Base-by-base conservation (phyloP, 1,140 invertebrate genomes). In the Cecropterus lyciades region DNA sequence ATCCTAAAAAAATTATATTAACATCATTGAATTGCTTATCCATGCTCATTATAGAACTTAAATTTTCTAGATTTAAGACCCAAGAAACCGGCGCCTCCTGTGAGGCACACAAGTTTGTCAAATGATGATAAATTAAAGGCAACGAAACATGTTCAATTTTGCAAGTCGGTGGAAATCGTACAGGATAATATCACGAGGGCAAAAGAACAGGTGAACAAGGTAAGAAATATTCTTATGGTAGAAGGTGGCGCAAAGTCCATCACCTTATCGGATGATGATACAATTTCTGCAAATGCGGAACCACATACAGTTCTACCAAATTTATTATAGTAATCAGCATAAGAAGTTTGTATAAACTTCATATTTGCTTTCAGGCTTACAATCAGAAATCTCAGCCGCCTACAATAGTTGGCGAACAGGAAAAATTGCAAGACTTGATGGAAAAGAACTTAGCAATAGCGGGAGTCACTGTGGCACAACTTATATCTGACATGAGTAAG, bases 401-500 rank as follows among this genome's bases (percentile, higher is more conserved):
- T 16, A 9, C 45, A 24, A 33, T 59, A n/a, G 24, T 59, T 16
- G 27, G 56, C 16, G 56, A 45, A 33, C 56, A 48, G 14, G 56
- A 59, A 20, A 59, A 59, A 13, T 13, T 59, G 13, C 24, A 59
- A 16, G 27, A 48, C 0, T 14, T 59, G 13, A 33, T 59, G 9
- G 16, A 46, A 2, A 30, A 17, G 14, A 59, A 59, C 14, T 33
- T 59, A 14, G 56, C 42, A 11, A 10, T 33, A 2, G 42, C 42
- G 7, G 56, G 20, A 15, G 43, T 59, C 0, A 20, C 56, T 8
- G 56, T 46, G 13, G 45, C 56, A 14, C 56, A 9, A 9, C 24
- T 59, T 9, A 46, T 59, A 16, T 46, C 20, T n/a, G 56, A 59
- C 27, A 59, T 46, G 20, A 45, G 56, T 59, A 46, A 59, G 42